Conservation (phyloP, 2,888 invertebrate genomes). For the Stenurella melanura region DNA sequence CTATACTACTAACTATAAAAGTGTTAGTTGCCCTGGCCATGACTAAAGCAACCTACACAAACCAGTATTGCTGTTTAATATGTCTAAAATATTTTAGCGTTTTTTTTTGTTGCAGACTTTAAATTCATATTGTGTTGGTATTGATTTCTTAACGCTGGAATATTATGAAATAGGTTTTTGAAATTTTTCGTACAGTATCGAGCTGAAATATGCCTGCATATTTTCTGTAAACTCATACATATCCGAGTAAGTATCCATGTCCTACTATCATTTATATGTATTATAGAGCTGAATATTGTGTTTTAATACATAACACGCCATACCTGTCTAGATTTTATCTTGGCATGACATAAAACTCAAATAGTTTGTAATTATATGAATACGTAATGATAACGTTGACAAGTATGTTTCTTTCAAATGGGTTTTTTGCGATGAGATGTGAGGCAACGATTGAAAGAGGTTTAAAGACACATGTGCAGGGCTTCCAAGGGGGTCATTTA, state of each 20-base stretch:
- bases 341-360: neutral
- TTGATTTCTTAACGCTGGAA: neutral
- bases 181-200: neutral
- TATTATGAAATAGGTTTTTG: neutral
- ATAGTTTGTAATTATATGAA: neutral
- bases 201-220: neutral
- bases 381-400: neutral
- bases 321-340: slow-evolving; percentile 7
- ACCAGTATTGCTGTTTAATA: neutral
- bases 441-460: too few relatives aligned
- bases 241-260: neutral
- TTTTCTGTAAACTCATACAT: neutral
- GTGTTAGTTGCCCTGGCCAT: slow-evolving; percentile 1
- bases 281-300: neutral
- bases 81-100: neutral
- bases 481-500: too few relatives aligned
- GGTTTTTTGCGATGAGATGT: too few relatives aligned
- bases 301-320: neutral
- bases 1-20: neutral
- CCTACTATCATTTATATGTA: neutral
- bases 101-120: neutral
- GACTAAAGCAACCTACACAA: neutral
- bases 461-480: too few relatives aligned
- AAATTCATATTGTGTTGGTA: neutral
- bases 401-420: neutral